A percentile compares a stretch with the other conserved stretches of the same genome.
Evolutionary conservation across 2,113 vertebrate species (phyloP).

Genomic region (Mormyrus lacerda): DNA sequence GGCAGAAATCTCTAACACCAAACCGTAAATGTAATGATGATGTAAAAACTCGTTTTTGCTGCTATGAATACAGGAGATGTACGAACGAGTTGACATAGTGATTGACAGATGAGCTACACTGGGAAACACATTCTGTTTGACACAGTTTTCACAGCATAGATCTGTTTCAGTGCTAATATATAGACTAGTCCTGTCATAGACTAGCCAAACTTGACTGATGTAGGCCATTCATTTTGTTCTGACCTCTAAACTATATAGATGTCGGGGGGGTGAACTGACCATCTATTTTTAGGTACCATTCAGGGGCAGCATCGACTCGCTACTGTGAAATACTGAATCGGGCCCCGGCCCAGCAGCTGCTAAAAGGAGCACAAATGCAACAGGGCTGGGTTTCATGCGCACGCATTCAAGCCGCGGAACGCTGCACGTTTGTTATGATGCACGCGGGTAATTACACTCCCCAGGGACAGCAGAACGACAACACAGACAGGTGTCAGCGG

Average conservation of each 20-base stretch:
- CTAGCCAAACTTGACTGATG: background rate
- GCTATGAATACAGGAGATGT: background rate
- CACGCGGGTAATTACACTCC: constrained; percentile 18
- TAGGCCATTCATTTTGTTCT: background rate
- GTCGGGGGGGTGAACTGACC: background rate
- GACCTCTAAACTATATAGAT: background rate
- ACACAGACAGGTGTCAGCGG: constrained; percentile 30
- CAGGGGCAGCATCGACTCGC: background rate
- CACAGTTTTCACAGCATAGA: background rate
- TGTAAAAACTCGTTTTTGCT: background rate
- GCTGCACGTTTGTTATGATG: constrained; percentile 7
- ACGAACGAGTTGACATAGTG: background rate
- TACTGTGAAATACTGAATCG: background rate
- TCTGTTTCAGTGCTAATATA: background rate
- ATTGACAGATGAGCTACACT: background rate
- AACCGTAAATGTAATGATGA: background rate
- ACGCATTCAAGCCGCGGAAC: background rate
- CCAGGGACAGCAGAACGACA: background rate
- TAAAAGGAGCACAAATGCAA: background rate
- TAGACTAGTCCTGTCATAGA: background rate
- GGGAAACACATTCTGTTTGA: background rate
- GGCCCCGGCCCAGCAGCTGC: background rate
- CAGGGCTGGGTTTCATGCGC: background rate
- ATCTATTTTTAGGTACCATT: background rate
- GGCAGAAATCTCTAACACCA: background rate